phyloP scores from a whole-genome alignment of 2,797 vertebrate species.

The Sebastes minor region DNA sequence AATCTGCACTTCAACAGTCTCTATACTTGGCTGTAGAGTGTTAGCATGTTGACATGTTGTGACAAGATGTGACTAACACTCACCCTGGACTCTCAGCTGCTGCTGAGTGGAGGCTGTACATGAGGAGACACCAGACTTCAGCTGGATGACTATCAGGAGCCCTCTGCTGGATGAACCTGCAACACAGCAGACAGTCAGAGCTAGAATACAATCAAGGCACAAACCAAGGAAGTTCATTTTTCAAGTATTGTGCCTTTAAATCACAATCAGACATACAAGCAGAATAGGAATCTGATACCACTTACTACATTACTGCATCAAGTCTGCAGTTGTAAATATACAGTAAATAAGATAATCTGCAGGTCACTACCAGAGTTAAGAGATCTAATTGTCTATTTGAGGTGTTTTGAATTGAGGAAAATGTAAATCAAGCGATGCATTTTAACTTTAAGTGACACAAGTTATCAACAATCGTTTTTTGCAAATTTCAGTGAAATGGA shows the following conservation, averaged over 20 bases:
- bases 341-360: not conserved
- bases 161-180: not conserved
- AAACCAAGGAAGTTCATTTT: not conserved
- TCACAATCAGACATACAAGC: not conserved
- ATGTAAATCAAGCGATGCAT: not conserved
- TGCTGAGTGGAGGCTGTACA: not conserved
- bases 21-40: too few relatives aligned
- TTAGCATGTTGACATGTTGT: too few relatives aligned
- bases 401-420: not conserved
- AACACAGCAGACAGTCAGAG: not conserved
- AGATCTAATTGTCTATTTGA: not conserved
- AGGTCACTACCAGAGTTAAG: not conserved
- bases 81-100: not conserved
- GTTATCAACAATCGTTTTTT: not conserved
- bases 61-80: not conserved
- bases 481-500: not conserved
- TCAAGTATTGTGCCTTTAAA: not conserved
- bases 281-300: not conserved
- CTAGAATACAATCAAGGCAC: not conserved
- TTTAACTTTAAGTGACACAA: not conserved
- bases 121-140: not conserved
- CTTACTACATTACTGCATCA: not conserved
- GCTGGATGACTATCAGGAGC: too few relatives aligned
- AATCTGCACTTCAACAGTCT: too few relatives aligned
- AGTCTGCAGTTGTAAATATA: not conserved